A percentile compares a stretch with the other conserved stretches of the same genome.
These are phyloP conservation scores for Psylliodes chrysocephalus DNA, from an alignment of 2,888 invertebrate species.

Conservation along the genomic window DNA sequence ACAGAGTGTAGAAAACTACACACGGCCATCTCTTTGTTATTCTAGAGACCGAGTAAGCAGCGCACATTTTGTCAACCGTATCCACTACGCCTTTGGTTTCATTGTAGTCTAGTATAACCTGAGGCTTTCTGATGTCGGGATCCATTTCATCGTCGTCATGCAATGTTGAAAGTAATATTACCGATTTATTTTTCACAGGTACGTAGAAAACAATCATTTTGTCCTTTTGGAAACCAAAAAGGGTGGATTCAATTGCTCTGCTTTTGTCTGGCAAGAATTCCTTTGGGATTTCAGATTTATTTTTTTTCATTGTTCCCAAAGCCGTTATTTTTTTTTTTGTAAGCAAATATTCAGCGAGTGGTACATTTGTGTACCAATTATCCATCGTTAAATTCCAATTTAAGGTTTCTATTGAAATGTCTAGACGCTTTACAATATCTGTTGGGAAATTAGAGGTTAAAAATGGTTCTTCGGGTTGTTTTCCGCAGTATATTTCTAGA, in stretches of 20 bases:
- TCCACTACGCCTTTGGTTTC: constrained; percentile 51
- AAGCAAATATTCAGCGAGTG: constrained; percentile 47
- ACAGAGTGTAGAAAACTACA: constrained; percentile 20
- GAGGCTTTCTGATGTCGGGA: too few relatives aligned
- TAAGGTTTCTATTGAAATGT: constrained; percentile 17
- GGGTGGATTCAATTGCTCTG: constrained; percentile 21
- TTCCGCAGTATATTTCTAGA: too few relatives aligned
- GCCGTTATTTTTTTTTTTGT: constrained; percentile 47
- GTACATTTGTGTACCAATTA: too few relatives aligned
- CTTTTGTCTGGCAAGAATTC: constrained; percentile 47
- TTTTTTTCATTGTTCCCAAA: too few relatives aligned
- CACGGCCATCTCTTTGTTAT: too few relatives aligned
- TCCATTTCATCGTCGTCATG: too few relatives aligned
- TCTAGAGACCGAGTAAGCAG: constrained; percentile 2
- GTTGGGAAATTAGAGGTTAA: constrained; percentile 22
- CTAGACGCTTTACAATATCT: constrained; percentile 33
- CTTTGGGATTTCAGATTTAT: too few relatives aligned
- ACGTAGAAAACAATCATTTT: constrained; percentile 30
- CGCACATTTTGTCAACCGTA: constrained; percentile 20
- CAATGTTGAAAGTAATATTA: constrained; percentile 49
- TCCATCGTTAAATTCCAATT: constrained; percentile 48
- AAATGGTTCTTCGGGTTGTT: too few relatives aligned
- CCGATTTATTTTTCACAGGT: constrained; percentile 41
- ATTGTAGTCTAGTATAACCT: constrained; percentile 45
- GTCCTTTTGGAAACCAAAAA: too few relatives aligned